Conservation (phyloP, 2,113 vertebrate species). For the Hippocampus barbouri region DNA sequence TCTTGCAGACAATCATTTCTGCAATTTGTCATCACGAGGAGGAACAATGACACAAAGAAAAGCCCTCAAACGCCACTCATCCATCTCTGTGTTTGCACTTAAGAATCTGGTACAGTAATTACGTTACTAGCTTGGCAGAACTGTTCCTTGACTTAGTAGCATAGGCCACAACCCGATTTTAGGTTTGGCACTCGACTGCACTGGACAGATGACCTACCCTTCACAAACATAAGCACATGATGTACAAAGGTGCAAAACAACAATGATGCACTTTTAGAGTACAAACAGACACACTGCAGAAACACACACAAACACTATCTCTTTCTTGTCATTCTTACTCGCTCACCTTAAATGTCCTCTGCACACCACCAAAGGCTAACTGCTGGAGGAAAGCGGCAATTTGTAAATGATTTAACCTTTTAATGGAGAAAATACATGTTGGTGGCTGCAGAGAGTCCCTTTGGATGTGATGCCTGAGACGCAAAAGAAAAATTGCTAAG, state of each 20-base stretch:
- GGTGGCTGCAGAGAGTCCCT: conserved; percentile 46
- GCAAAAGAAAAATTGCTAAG: conserved; percentile 40
- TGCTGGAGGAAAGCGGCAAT: conserved; percentile 52
- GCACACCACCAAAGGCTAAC: conserved; percentile 56
- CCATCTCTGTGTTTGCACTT: conserved; percentile 24
- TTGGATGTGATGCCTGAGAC: conserved; percentile 37
- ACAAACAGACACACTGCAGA: conserved; percentile 2
- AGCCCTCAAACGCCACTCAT: conserved; percentile 29
- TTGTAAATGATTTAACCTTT: conserved; percentile 67
- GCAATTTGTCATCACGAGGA: conserved; percentile 57
- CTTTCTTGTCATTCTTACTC: conserved; percentile 31
- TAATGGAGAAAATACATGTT: conserved; percentile 57
- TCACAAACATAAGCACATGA: conserved; percentile 19
- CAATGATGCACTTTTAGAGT: background rate
- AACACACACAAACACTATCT: conserved; percentile 12
- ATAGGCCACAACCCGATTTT: conserved; percentile 34
- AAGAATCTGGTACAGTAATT: conserved; percentile 39
- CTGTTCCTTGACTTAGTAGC: conserved; percentile 25
- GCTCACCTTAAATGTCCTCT: conserved; percentile 40
- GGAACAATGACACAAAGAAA: conserved; percentile 26
- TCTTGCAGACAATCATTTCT: conserved; percentile 40
- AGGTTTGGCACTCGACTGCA: conserved; percentile 21
- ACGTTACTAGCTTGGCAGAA: conserved; percentile 30
- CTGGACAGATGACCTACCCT: conserved; percentile 32
- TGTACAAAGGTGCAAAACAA: conserved; percentile 14